Base-by-base conservation (phyloP, 1,140 invertebrate species). In the Drosophila trapezifrons region DNA sequence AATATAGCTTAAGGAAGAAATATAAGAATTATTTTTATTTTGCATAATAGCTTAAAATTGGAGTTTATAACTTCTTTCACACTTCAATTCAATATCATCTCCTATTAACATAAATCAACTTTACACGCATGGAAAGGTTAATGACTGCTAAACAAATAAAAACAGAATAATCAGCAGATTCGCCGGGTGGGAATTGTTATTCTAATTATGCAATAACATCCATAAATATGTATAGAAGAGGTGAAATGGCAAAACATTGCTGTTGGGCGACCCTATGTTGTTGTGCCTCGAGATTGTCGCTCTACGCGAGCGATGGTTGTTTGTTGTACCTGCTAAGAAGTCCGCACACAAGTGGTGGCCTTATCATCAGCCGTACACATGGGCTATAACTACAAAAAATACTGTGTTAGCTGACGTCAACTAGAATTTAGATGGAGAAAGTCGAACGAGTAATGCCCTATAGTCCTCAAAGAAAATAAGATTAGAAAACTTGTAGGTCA, bases 211-310 rank as follows among this genome's bases (percentile, higher is more conserved):
- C 67, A 71, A 71, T 43, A 71, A 58, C 27, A 49, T 29, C 22
- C 65, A 71, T 57, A 70, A 71, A 56, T 71, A n/a, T n/a, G n/a
- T n/a, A 57, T 71, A 20, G 66, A 58, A 71, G 27, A 71, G 65
- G 67, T 71, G 43, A 57, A 70, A 32, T 32, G 49, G 42, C 38
- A 20, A n/a, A 38, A 37, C 20, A 37, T 46, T 56, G 51, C 43
- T 58, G 25, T 57, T 57, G 40, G 37, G 37, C 40, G 40, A 46
- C 45, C 58, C 8, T 38, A n/a, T 20, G 27, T 45, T 54, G 38
- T 45, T 10, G 29, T 52, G 49, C 13, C 54, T n/a, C 43, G 17
- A 51, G 38, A 60, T 73, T 62, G 43, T 29, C 17, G 35, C 43
- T 64, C 37, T 25, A 17, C 29, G 18, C 29, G 32, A 54, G 13